Conservation (phyloP, 2,888 invertebrate genomes). For the Epinotia demarniana region DNA sequence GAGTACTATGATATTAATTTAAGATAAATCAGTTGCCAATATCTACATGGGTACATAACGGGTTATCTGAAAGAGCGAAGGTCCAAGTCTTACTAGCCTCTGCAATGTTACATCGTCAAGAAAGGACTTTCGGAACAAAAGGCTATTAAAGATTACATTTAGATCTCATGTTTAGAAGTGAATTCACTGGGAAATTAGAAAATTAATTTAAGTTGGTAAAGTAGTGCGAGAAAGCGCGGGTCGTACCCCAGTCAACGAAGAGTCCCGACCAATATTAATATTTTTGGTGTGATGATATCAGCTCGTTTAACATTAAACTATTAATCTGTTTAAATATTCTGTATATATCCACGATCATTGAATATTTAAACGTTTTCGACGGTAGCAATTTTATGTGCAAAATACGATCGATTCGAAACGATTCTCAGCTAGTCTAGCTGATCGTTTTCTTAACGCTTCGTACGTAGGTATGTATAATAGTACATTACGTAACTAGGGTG, state of each 20-base stretch:
- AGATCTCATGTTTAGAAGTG: conserved; percentile 66
- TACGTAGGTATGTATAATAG: too few species aligned
- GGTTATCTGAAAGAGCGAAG: not conserved
- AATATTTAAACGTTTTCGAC: too few species aligned
- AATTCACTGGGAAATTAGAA: conserved; percentile 66
- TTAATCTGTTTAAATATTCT: too few species aligned
- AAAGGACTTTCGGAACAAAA: conserved; percentile 63
- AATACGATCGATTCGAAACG: too few species aligned
- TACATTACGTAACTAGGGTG: too few species aligned
- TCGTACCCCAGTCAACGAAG: conserved; percentile 35
- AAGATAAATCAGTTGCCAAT: not conserved
- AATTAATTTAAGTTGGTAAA: conserved; percentile 60
- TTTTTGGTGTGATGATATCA: not conserved
- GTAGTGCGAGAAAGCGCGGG: conserved; percentile 45
- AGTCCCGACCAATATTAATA: not conserved
- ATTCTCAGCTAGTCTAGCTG: too few species aligned
- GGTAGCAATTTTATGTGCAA: too few species aligned
- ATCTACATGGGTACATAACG: not conserved
- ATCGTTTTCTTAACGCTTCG: too few species aligned
- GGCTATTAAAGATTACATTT: conserved; percentile 66
- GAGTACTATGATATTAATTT: too few species aligned
- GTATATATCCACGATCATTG: too few species aligned
- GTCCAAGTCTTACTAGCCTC: conserved; percentile 50
- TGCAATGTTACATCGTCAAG: conserved; percentile 55
- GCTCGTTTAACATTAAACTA: too few species aligned